Evolutionary conservation across 2,888 invertebrate species (phyloP), one percentile per base, ranked within the genome.

Genomic region (Drosophila fulvimacula): DNA sequence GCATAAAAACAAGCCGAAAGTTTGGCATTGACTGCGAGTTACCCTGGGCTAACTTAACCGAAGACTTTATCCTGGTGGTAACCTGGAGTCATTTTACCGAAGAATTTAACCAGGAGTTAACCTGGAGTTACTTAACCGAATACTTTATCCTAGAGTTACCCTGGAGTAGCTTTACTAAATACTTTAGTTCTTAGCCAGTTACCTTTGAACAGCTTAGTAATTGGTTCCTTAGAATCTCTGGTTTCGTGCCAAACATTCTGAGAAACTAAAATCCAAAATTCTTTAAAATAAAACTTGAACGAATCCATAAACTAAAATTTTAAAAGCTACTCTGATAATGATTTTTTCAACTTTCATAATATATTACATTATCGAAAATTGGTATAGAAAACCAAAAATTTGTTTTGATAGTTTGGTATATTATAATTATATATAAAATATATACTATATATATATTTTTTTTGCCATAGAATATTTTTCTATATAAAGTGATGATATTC

Each of bases 1-100:
- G 24, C 52, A 70, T 57, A 69, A 57, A 53, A 63, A 36, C 38
- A 59, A 42, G n/a, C 2, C 3, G 15, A 15, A 17, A 13, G 30
- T 38, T 15, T n/a, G 11, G 17, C 30, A 30, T 2, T 30, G 39
- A 65, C 64, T 55, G 1, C 3, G 0, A 19, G 38, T 19, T 65
- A 65, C 64, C 53, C 32, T 62, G 9, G 10, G 44, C 11, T 11
- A n/a, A 17, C 11, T 24, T 34, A 5, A 30, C 6, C 7, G 27
- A 30, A 30, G 27, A 30, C 6, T 24, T 24, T 24, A 24, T 2
- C 24, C 24, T 24, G 4, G 0, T n/a, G 38, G n/a, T 65, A 65
- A 52, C 52, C 32, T 62, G 7, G 9, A 55, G 13, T 11, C n/a
- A n/a, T n/a, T 24, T 3, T n/a, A 24, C 10, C 15, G 3, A 15